phyloP scores from a whole-genome alignment of 2,888 invertebrate species.

The Mylabris sibirica region DNA sequence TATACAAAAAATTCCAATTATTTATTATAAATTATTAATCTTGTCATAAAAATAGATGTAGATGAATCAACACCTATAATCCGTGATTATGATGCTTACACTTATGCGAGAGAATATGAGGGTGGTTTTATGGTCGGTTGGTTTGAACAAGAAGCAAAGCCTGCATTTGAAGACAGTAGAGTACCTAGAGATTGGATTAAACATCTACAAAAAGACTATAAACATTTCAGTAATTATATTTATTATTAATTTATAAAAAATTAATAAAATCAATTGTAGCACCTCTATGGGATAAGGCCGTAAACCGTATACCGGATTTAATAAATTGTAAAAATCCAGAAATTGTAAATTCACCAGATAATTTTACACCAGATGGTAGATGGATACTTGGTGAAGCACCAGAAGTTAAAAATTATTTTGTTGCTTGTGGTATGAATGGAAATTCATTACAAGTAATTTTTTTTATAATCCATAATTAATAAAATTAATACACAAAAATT shows the following conservation, averaged over 20 bases:
- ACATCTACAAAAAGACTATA: slow-evolving; percentile 66
- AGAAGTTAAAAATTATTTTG: slow-evolving; percentile 74
- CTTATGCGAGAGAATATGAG: slow-evolving; percentile 70
- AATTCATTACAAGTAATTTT: slow-evolving; percentile 65
- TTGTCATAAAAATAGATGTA: slow-evolving; percentile 40
- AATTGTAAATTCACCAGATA: slow-evolving; percentile 72
- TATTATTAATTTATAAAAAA: slow-evolving; percentile 6
- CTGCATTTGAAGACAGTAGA: slow-evolving; percentile 65
- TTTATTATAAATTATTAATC: slow-evolving; percentile 32
- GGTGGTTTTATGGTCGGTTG: slow-evolving; percentile 70
- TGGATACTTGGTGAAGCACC: slow-evolving; percentile 75
- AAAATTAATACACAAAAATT: not conserved
- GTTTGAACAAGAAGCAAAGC: slow-evolving; percentile 71
- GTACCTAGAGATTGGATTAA: slow-evolving; percentile 64
- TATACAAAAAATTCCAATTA: slow-evolving; percentile 4
- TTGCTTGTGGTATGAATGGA: slow-evolving; percentile 77
- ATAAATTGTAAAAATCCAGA: slow-evolving; percentile 63
- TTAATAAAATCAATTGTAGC: slow-evolving; percentile 47
- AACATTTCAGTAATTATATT: slow-evolving; percentile 67
- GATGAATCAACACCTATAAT: slow-evolving; percentile 64
- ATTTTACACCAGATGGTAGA: slow-evolving; percentile 75
- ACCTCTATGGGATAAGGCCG: slow-evolving; percentile 64
- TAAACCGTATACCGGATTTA: slow-evolving; percentile 66
- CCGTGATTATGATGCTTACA: slow-evolving; percentile 71
- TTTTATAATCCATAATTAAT: not conserved